Evolutionary conservation across 2,113 vertebrate genomes (phyloP), one percentile per base, ranked within the genome.

Genomic region (Eupsittula cactorum): DNA sequence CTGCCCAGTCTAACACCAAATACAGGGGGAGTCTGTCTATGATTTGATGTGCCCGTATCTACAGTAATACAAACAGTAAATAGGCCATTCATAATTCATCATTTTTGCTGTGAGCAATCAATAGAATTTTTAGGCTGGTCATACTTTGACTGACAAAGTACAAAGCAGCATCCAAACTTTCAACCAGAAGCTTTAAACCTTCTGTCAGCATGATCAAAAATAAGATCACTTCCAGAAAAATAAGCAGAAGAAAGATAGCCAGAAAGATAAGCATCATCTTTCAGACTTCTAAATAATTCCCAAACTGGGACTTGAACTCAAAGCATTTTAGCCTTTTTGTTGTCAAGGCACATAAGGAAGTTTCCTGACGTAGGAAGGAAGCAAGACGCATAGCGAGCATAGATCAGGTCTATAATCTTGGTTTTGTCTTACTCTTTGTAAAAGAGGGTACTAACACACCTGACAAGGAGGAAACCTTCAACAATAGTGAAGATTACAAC

Each of bases 251-350:
- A 78, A 88, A 85, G 70, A 88, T 23, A 91, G 39, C 55, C 77
- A 64, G 81, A 68, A 93, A 80, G 86, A 89, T 76, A 89, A 77
- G 53, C 64, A 62, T 68, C 47, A 10, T 69, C 53, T 35, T 91
- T 80, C 74, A 94, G 70, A 49, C 62, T 84, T 94, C 20, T 89
- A 91, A 89, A 82, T 93, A 44, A 84, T 85, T 87, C 77, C 77
- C 5, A 33, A 74, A 49, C 1, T 76, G 84, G 46, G 63, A 85
- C 67, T 87, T 1, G 1, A 92, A 39, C 65, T 87, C 69, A 82
- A 76, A 85, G 70, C 37, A 20, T 28, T 94, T 86, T 86, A 90
- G n/a, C 41, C 71, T 33, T n/a, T 81, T 92, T 88, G 42, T 86
- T 92, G 71, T 62, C 9, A 16, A 91, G 57, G 31, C 42, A 6